phyloP scores from a whole-genome alignment of 2,113 vertebrate species.

The Patagioenas fasciata region DNA sequence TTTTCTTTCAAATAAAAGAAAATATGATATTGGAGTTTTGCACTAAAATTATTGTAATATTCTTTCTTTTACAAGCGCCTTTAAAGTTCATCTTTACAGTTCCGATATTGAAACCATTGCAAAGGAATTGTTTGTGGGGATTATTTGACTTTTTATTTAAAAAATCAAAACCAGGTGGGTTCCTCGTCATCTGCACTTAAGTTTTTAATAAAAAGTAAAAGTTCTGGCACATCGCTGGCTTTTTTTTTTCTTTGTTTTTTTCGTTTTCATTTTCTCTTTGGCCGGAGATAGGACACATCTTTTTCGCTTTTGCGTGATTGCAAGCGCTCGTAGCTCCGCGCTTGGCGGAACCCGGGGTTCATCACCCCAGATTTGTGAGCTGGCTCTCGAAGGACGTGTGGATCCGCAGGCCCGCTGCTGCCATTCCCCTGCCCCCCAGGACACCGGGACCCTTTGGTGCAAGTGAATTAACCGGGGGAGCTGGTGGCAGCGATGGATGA shows the following conservation, averaged over 20 bases:
- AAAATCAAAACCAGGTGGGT: conserved; percentile 59
- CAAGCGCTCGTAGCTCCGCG: neutral
- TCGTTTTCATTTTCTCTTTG: neutral
- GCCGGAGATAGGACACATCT: neutral
- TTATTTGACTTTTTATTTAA: conserved; percentile 62
- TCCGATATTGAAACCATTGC: conserved; percentile 31
- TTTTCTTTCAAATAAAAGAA: conserved; percentile 13
- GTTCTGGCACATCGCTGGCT: conserved; percentile 46
- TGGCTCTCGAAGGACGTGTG: neutral
- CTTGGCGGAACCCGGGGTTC: neutral
- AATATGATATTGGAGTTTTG: conserved; percentile 27
- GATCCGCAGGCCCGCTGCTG: neutral
- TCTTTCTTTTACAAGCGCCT: conserved; percentile 44
- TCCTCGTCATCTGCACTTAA: neutral
- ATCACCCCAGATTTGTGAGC: neutral
- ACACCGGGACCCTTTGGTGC: neutral
- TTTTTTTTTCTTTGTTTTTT: neutral
- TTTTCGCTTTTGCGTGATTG: neutral
- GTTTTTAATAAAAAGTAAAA: conserved; percentile 68
- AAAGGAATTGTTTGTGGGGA: conserved; percentile 40
- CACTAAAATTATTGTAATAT: conserved; percentile 42
- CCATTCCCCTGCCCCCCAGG: neutral
- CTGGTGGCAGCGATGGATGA: neutral
- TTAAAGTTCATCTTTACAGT: conserved; percentile 42
- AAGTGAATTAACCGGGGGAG: neutral